phyloP scores from a whole-genome alignment of 2,113 vertebrate species.

The Oophaga pumilio region DNA sequence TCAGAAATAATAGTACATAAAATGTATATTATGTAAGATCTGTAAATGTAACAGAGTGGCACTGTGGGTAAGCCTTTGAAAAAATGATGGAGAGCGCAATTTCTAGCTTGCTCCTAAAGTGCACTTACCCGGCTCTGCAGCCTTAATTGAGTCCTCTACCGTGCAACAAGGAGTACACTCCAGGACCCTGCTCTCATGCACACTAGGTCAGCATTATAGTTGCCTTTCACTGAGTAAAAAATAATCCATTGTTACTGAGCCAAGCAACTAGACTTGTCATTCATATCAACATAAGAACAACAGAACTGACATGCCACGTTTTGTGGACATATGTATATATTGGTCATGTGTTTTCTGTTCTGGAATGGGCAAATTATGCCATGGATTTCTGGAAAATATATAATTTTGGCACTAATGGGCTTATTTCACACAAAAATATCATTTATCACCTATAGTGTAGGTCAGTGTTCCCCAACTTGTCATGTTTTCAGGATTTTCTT shows the following conservation, averaged over 20 bases:
- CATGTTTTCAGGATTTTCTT: too few species aligned
- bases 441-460: too few species aligned
- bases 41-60: neutral
- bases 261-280: neutral
- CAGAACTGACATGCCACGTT: neutral
- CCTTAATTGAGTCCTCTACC: neutral
- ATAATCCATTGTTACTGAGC: neutral
- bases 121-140: neutral
- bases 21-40: neutral
- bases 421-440: too few species aligned
- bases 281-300: neutral
- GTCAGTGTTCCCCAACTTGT: too few species aligned
- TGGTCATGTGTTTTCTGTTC: neutral
- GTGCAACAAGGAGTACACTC: neutral
- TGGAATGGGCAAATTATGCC: neutral
- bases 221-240: too few species aligned
- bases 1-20: neutral
- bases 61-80: neutral
- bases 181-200: neutral
- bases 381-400: neutral
- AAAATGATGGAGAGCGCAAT: neutral
- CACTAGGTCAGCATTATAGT: neutral
- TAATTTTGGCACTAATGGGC: neutral
- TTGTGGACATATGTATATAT: neutral
- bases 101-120: neutral